Evolutionary conservation across 2,113 vertebrate genomes (phyloP), one percentile per base, ranked within the genome.

Genomic region (Chlamydotis undulata): DNA sequence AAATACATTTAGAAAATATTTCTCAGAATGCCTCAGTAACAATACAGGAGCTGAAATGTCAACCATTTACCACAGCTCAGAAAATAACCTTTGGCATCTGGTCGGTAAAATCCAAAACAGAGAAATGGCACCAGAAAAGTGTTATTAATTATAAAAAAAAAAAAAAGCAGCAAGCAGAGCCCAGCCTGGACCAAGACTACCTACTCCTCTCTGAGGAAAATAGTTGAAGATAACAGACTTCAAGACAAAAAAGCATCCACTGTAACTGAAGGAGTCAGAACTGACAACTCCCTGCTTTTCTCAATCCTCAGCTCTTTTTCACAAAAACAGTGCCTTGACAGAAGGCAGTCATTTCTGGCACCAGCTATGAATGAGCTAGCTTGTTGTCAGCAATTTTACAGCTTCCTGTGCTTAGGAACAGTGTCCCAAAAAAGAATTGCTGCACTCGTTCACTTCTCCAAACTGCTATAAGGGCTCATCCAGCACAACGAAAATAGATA

Each of bases 321-420:
- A 92, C 6, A 4, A 71, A 94, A 83, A 70, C 35, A 23, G 29
- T 49, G 75, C 85, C 56, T 97, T 73, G 49, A 89, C 63, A 84
- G 83, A 93, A 95, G 55, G 81, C 52, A 85, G 63, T 94, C 35
- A 95, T 91, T 97, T 96, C 93, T 73, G 89, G 60, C 63, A 91
- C 61, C 91, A 94, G 87, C 65, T 93, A 84, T 95, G 95, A 97
- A 94, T 82, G 93, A 97, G 96, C 91, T 53, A 93, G 93, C 89
- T 97, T 23, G 2, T 93, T 97, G 94, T 90, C 97, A 82, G 85
- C 80, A 78, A 87, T 94, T 97, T 97, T 96, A 97, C 77, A 94
- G 88, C 88, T 98, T 96, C 95, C 95, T 95, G 85, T 49, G 39
- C 91, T 96, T 82, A 93, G 63, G 91, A 97, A 96, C 69, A 97